A percentile compares a stretch with the other conserved stretches of the same genome.
phyloP scores from a whole-genome alignment of 1,140 invertebrate species.

The Euura saliciscinereae region DNA sequence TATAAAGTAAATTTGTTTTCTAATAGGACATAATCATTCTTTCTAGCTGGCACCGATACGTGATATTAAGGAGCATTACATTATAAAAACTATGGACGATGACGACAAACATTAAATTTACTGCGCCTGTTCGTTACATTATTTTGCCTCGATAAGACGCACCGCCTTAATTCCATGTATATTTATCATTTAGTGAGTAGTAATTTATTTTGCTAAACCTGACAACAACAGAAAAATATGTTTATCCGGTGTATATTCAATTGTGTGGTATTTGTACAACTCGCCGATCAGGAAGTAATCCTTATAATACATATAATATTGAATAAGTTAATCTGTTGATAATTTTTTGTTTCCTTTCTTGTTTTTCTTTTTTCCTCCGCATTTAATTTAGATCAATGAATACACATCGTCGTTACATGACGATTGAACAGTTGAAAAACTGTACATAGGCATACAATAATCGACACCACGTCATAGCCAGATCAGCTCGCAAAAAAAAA shows the following conservation, averaged over 20 bases:
- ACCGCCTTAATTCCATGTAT: too few relatives aligned
- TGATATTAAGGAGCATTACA: too few relatives aligned
- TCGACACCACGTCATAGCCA: neutral
- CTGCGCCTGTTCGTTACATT: too few relatives aligned
- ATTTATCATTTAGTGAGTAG: too few relatives aligned
- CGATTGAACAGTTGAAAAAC: neutral
- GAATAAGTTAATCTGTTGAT: neutral
- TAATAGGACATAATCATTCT: neutral
- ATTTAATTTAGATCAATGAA: neutral
- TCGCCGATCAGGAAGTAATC: neutral
- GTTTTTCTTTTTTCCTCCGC: neutral
- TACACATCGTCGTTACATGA: neutral
- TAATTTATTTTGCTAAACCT: too few relatives aligned
- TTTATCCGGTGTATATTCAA: too few relatives aligned
- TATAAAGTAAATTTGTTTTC: conserved; percentile 14
- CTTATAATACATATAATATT: neutral
- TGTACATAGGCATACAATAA: neutral
- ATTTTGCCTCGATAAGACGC: too few relatives aligned
- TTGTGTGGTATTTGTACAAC: neutral
- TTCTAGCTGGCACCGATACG: neutral
- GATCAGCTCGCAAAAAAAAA: neutral
- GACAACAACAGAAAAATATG: too few relatives aligned
- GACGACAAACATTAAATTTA: too few relatives aligned
- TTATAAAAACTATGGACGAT: too few relatives aligned
- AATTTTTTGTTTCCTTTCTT: neutral